Base-by-base conservation (phyloP, 2,113 vertebrate species). In the Malurus cyaneus region DNA sequence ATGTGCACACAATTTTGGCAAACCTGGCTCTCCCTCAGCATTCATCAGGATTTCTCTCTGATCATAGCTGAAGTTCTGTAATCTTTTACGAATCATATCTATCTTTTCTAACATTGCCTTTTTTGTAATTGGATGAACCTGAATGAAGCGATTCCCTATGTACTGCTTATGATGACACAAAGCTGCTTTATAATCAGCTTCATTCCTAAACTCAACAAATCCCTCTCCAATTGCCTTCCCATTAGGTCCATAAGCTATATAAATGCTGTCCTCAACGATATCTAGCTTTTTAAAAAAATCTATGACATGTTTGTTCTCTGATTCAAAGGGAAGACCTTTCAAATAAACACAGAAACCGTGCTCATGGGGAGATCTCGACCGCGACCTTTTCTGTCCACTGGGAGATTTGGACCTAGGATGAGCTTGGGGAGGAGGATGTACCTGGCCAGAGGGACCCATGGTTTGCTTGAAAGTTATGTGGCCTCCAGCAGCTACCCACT, bases 71-170 rank as follows among this genome's bases (percentile, higher is more conserved):
- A 98, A 98, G 88, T 98, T 98, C 91, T 99, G 98, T 88, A 99
- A 91, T 77, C 99, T 98, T 96, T 99, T 99, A 82, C 99, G 98
- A 94, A 99, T 99, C 46, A 96, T 34, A 78, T 99, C 99, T 95
- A 99, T 99, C 96, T 99, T 99, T 97, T 99, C 99, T 96, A 99
- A 96, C 99, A 99, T 99, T 84, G 98, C 99, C 96, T 99, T 99
- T 80, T 99, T 99, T 96, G 98, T 99, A 94, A 99, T 99, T 32
- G 99, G 99, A 92, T 99, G 99, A 76, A 99, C 99, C 86, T 99
- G 99, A 96, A 99, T 99, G 91, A 99, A 99, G 46, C 99, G 98
- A 94, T 98, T 99, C 54, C 99, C 99, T 98, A 99, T 99, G 92
- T 99, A 99, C 86, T 99, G 99, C 98, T 99, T 99, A 96, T 99